Evolutionary conservation across 2,113 vertebrate genomes (phyloP).

Genomic region (Piprites chloris): DNA sequence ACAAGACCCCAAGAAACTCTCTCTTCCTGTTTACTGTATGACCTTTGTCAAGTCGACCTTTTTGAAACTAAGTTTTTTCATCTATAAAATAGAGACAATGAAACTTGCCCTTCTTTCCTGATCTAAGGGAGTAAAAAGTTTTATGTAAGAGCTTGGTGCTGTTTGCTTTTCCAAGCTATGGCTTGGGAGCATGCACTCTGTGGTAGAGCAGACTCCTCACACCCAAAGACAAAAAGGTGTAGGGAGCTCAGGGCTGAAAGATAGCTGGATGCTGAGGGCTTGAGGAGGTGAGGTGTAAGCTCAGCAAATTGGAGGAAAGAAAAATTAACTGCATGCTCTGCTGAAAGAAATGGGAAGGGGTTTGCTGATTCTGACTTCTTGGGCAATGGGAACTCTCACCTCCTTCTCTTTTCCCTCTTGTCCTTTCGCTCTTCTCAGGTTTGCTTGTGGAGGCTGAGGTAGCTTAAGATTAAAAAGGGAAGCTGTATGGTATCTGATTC

Average conservation of each 20-base stretch:
- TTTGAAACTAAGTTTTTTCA: background rate
- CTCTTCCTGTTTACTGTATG: background rate
- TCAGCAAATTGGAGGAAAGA: background rate
- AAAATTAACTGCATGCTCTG: background rate
- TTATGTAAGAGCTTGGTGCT: background rate
- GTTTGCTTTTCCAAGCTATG: background rate
- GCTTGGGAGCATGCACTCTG: background rate
- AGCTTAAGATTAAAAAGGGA: background rate
- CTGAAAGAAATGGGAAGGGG: background rate
- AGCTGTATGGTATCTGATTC: background rate
- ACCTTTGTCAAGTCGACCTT: background rate
- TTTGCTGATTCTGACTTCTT: background rate
- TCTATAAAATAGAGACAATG: background rate
- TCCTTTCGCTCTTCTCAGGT: background rate
- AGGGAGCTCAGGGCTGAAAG: background rate
- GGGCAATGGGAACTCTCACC: background rate
- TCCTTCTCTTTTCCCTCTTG: background rate
- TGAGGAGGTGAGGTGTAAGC: background rate
- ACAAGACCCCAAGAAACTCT: background rate
- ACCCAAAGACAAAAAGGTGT: background rate
- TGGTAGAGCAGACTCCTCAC: background rate
- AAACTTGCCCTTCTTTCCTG: background rate
- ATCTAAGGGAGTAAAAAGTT: background rate
- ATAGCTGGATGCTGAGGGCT: background rate
- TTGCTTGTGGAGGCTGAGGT: background rate